These are phyloP conservation scores for Carettochelys insculpta DNA, from an alignment of 2,113 vertebrate species.

Conservation along the genomic window DNA sequence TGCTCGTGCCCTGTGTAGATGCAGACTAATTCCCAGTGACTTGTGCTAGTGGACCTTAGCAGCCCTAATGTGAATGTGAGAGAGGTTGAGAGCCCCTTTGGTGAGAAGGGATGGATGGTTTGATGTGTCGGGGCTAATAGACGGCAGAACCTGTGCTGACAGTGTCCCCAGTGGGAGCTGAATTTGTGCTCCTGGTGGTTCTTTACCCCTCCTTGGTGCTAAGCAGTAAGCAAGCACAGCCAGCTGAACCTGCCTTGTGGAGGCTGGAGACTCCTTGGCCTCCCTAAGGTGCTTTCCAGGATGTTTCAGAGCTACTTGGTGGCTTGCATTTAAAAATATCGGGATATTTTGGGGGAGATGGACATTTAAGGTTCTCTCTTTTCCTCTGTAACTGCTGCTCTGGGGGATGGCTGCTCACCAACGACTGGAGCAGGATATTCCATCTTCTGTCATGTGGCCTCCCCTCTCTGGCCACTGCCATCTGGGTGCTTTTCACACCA, in stretches of 20 bases:
- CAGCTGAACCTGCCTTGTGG: background rate
- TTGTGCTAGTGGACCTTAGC: background rate
- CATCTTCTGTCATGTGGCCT: background rate
- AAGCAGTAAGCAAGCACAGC: background rate
- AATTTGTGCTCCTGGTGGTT: background rate
- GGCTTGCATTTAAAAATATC: background rate
- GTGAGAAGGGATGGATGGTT: too few relatives aligned
- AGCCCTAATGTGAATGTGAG: background rate
- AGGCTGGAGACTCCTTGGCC: background rate
- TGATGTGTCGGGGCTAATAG: too few relatives aligned
- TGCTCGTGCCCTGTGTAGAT: background rate
- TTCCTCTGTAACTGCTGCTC: too few relatives aligned
- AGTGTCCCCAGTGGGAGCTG: too few relatives aligned
- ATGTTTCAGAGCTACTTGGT: background rate
- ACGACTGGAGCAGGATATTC: too few relatives aligned
- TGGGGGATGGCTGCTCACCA: too few relatives aligned
- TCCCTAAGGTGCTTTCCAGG: background rate
- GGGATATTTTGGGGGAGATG: background rate
- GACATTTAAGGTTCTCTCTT: background rate
- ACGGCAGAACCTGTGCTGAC: too few relatives aligned
- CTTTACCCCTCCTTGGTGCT: accelerated
- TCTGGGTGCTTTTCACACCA: background rate
- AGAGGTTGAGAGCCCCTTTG: too few relatives aligned
- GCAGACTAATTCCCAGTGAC: accelerated
- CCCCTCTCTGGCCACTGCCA: background rate